Base-by-base conservation (phyloP, 2,797 vertebrate species). In the Myotis pilosus region DNA sequence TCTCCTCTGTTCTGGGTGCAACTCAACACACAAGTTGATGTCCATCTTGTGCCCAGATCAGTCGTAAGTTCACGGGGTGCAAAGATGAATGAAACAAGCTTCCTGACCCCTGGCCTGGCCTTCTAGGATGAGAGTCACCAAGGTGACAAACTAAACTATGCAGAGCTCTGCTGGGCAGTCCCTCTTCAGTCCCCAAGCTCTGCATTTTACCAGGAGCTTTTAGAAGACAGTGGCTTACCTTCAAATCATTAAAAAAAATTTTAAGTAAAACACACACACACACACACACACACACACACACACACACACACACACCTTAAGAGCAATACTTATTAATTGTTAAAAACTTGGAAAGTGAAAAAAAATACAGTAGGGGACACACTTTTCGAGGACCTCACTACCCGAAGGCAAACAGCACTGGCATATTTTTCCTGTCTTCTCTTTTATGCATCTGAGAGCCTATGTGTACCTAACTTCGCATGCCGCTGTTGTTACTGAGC, bases 141-240 rank as follows among this genome's bases (percentile, higher is more conserved):
- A 68, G n/a, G 36, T 4, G 71, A 69, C 53, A 69, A 51, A 64
- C 16, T 19, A 49, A 71, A 55, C 53, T 17, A 11, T 38, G 51
- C 8, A n/a, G 12, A 88, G 19, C 28, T 44, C 3, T 55, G 25
- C 36, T 1, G n/a, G 30, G 47, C 33, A 36, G 11, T 76, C 44
- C 33, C 60, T 94, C 78, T 72, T 66, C 30, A 66, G 60, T 33
- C 62, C 62, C 44, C 49, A 6, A 66, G 78, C 85, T 72, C 78
- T 87, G 38, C 62, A 38, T 90, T 64, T 92, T 68, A 76, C 57
- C 49, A 60, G 86, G 79, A 92, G 53, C 72, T 49, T 89, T 87
- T 90, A 71, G 41, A 95, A 80, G 72, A 33, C n/a, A 33, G 33
- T 6, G 74, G 78, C 44, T 79, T 91, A 91, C 81, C 62, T 94